Evolutionary conservation across 2,797 vertebrate genomes (phyloP), one percentile per base, ranked within the genome.

Genomic region (Amazona ochrocephala): DNA sequence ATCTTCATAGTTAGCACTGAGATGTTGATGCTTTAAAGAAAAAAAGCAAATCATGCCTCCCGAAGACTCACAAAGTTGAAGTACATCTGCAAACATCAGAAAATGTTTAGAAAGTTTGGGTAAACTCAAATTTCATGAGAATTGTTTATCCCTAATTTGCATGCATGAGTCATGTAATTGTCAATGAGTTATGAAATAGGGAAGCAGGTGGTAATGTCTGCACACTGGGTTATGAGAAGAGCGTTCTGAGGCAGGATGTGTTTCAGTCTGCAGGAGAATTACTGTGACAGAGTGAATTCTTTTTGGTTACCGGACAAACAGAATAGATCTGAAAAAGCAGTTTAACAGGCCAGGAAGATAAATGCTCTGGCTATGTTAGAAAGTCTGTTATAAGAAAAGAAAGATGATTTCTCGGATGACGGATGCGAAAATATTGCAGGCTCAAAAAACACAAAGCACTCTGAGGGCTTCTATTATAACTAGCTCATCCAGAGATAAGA

Each of bases 91-190:
- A 94, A 90, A 86, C 74, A 94, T 61, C 54, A 82, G 27, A 87
- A 90, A 67, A 78, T 64, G 81, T 91, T 95, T 73, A 78, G 72
- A 64, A 94, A 89, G 78, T 95, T 78, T 88, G 84, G 29, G 64
- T 90, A 95, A 95, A 90, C n/a, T 90, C 60, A 80, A 77, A 89
- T 90, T 87, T 89, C 21, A 50, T 44, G 67, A 80, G 86, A 92
- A 86, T 81, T 81, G 66, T 91, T 96, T 61, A 66, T 83, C 27
- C 7, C 29, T 74, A 64, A 85, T 95, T 92, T 93, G 81, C 92
- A 93, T 89, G 65, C 39, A 83, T 94, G 96, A 96, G 54, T 96
- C 95, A 95, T 7, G 39, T 90, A 95, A 93, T 91, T 95, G 96
- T 83, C 81, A 95, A n/a, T 65, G 67, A 94, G 45, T 83, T 84